These are phyloP conservation scores for Sinosuthora webbiana DNA, from an alignment of 2,113 vertebrate genomes.

Conservation along the genomic window DNA sequence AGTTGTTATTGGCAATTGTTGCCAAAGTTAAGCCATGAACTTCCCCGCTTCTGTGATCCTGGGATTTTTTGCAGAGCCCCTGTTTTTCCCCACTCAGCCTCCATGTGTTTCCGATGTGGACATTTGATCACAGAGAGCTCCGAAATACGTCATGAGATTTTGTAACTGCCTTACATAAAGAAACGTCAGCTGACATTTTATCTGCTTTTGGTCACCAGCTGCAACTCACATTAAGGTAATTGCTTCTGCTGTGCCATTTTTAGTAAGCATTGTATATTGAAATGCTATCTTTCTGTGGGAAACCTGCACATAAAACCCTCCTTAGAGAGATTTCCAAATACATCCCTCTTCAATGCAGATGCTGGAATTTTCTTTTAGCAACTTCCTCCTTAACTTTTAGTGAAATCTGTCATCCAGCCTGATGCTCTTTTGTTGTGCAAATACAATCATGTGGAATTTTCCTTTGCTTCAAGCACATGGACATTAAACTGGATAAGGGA, in stretches of 20 bases:
- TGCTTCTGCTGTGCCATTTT: neutral
- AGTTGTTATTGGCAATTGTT: neutral
- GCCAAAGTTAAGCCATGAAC: neutral
- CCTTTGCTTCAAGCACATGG: neutral
- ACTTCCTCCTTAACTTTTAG: neutral
- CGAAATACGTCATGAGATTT: neutral
- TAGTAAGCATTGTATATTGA: neutral
- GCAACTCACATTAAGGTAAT: neutral
- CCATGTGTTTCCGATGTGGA: neutral
- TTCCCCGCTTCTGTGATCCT: neutral
- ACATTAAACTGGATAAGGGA: neutral
- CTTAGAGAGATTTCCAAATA: neutral
- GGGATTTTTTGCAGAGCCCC: neutral
- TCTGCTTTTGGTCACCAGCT: neutral
- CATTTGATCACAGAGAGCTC: neutral
- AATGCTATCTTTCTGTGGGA: neutral
- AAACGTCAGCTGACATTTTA: neutral
- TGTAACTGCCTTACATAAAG: constrained; percentile 33
- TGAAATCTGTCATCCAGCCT: neutral
- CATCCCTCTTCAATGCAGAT: neutral
- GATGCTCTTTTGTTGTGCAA: neutral
- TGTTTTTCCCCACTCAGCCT: neutral
- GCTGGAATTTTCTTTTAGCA: neutral
- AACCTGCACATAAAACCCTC: neutral
- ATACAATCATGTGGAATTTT: neutral